Evolutionary conservation across 2,797 vertebrate genomes (phyloP).

Genomic region (Tokudaia muenninki): DNA sequence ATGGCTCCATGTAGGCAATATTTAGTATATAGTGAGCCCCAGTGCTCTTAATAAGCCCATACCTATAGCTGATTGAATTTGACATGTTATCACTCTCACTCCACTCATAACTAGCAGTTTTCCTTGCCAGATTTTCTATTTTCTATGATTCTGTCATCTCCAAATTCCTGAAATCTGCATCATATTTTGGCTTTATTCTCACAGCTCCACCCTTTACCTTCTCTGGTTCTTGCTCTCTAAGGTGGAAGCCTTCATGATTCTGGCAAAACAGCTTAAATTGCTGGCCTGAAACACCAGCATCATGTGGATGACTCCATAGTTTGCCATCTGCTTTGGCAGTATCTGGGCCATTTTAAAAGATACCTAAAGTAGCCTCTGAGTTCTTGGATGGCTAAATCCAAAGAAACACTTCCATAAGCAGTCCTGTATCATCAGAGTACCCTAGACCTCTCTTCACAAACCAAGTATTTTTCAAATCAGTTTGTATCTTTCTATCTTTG

Average conservation of each 20-base stretch:
- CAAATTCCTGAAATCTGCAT: background rate
- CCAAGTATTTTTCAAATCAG: background rate
- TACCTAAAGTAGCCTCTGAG: background rate
- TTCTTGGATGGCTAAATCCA: background rate
- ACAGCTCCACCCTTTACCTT: background rate
- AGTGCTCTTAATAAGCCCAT: background rate
- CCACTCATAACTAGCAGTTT: background rate
- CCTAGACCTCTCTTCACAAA: background rate
- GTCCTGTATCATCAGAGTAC: background rate
- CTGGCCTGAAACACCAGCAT: background rate
- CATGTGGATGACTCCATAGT: background rate
- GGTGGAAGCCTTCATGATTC: background rate
- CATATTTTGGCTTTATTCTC: background rate
- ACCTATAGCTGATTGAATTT: background rate
- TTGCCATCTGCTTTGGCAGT: background rate
- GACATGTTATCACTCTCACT: background rate
- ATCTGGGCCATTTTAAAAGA: background rate
- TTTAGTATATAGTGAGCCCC: background rate
- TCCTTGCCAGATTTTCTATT: background rate
- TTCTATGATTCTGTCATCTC: background rate
- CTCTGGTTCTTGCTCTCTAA: background rate
- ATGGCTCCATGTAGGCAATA: background rate
- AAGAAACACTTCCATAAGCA: background rate
- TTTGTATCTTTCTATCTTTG: background rate
- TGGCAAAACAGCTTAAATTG: background rate